These are phyloP conservation scores for Paralvinella palmiformis DNA, from an alignment of 1,140 invertebrate genomes.

Conservation along the genomic window DNA sequence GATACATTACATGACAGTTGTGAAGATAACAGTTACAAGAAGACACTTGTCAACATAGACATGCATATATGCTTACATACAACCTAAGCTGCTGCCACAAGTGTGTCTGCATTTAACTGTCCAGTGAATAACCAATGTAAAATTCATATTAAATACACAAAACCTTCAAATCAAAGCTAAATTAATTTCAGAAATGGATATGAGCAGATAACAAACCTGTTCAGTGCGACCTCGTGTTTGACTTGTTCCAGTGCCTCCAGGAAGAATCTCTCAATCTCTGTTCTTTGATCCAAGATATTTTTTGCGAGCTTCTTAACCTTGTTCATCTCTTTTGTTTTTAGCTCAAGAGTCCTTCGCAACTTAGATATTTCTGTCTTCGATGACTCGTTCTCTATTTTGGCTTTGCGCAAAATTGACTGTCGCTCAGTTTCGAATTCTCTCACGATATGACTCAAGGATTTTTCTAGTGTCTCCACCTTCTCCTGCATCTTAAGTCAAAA, in stretches of 20 bases:
- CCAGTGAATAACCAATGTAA: background rate
- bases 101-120: no score
- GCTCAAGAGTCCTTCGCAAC: slow-evolving; percentile 44
- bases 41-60: no score
- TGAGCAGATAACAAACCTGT: slow-evolving; percentile 34
- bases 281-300: slow-evolving; percentile 48
- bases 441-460: slow-evolving; percentile 44
- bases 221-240: slow-evolving; percentile 41
- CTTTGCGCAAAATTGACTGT: slow-evolving; percentile 26
- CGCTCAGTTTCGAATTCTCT: slow-evolving; percentile 45
- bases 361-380: slow-evolving; percentile 41
- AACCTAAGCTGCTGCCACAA: no score
- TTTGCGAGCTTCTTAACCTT: slow-evolving; percentile 48
- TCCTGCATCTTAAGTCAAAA: slow-evolving; percentile 31
- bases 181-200: background rate
- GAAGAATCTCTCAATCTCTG: slow-evolving; percentile 50
- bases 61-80: no score
- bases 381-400: slow-evolving; percentile 38
- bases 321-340: slow-evolving; percentile 49
- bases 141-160: background rate
- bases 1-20: no score
- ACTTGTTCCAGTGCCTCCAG: slow-evolving; percentile 44
- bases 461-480: slow-evolving; percentile 43
- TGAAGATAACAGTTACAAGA: no score
- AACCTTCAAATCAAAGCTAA: background rate